phyloP scores from a whole-genome alignment of 1,140 invertebrate genomes.

The Eubasilissa regina region DNA sequence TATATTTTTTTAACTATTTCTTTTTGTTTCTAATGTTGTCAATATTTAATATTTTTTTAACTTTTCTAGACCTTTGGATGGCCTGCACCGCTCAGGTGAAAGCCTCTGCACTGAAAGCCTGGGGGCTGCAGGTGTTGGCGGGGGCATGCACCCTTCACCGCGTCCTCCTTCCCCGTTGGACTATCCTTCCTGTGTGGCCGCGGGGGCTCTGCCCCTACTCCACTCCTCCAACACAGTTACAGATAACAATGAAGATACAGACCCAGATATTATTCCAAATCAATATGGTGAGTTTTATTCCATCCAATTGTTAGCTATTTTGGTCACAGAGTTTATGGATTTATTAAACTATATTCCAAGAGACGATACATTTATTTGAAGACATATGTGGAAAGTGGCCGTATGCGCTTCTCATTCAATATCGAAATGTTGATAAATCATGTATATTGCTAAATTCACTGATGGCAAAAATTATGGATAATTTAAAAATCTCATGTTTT shows the following conservation, averaged over 20 bases:
- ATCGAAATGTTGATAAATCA: too few relatives aligned
- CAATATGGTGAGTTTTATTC: conserved; percentile 80
- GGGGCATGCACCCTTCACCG: conserved; percentile 58
- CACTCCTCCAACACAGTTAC: conserved; percentile 63
- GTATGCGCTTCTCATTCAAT: too few relatives aligned
- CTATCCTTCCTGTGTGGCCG: conserved; percentile 57
- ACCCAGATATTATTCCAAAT: conserved; percentile 89
- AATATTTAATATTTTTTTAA: neutral
- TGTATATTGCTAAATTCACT: too few relatives aligned
- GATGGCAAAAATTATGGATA: too few relatives aligned
- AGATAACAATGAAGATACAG: conserved; percentile 74
- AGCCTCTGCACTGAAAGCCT: conserved; percentile 66
- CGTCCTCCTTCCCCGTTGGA: conserved; percentile 60
- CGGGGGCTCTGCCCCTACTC: conserved; percentile 62
- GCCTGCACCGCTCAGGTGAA: conserved; percentile 64
- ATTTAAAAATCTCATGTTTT: too few relatives aligned
- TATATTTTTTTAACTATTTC: too few relatives aligned
- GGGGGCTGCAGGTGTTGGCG: conserved; percentile 61
- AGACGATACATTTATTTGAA: too few relatives aligned
- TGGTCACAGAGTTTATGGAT: too few relatives aligned
- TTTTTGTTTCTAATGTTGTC: too few relatives aligned
- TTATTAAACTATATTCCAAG: too few relatives aligned
- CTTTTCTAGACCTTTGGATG: conserved; percentile 52
- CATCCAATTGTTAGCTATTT: neutral
- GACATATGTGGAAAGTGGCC: neutral